These are phyloP conservation scores for Toxostoma redivivum DNA, from an alignment of 2,113 vertebrate genomes.

Conservation along the genomic window DNA sequence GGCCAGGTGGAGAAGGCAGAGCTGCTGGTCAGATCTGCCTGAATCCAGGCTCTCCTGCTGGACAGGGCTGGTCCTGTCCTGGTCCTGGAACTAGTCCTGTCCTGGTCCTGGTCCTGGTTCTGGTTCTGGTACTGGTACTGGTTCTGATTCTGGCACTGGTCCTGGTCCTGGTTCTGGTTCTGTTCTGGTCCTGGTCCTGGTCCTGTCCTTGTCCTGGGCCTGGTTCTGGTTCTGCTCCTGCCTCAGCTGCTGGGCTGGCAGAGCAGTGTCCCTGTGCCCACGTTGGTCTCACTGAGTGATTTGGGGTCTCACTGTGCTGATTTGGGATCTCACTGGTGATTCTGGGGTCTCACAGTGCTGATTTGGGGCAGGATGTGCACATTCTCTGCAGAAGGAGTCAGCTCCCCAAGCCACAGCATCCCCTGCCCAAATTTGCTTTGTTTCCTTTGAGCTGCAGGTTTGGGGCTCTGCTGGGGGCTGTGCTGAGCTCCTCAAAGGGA, in stretches of 20 bases:
- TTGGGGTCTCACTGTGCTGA: too few relatives aligned
- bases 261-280: too few relatives aligned
- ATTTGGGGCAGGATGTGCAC: too few relatives aligned
- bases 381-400: too few relatives aligned
- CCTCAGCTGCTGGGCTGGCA: too few relatives aligned
- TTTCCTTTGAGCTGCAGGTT: background rate
- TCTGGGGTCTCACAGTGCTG: too few relatives aligned
- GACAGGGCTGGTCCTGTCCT: background rate
- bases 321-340: too few relatives aligned
- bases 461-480: background rate
- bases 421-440: fast-evolving
- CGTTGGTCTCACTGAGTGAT: too few relatives aligned
- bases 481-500: background rate
- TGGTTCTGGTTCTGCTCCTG: too few relatives aligned
- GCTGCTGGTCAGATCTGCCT: background rate
- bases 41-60: background rate
- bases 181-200: fast-evolving
- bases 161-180: fast-evolving
- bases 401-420: too few relatives aligned
- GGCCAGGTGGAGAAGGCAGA: background rate
- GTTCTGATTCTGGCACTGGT: fast-evolving
- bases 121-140: fast-evolving
- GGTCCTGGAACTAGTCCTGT: too few relatives aligned
- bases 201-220: too few relatives aligned
- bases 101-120: fast-evolving